Conservation (phyloP, 1,140 invertebrate species). For the Schlechtendalia chinensis region DNA sequence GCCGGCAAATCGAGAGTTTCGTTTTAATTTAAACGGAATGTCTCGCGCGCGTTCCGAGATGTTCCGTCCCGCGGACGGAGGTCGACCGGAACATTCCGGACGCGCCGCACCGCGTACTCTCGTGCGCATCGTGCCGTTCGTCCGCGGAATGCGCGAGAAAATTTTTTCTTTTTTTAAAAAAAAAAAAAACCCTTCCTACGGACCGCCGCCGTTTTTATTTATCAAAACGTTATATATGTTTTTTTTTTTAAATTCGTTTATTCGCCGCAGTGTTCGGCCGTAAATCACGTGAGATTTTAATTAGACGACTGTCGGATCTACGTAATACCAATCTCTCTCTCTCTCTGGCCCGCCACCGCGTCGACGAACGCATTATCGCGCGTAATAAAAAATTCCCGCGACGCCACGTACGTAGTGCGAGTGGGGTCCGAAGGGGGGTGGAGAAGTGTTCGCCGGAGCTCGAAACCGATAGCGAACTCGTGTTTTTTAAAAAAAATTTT, state of each 20-base stretch:
- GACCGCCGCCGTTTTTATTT: too few relatives aligned
- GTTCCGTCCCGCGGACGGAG: not conserved
- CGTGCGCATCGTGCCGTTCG: not conserved
- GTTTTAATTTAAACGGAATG: constrained; percentile 49
- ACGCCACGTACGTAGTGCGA: too few relatives aligned
- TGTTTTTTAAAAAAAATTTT: too few relatives aligned
- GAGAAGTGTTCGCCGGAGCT: too few relatives aligned
- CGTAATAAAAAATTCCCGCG: not conserved
- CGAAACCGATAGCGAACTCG: too few relatives aligned
- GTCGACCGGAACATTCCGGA: constrained; percentile 25
- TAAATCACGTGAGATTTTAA: constrained; percentile 35
- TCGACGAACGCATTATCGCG: not conserved
- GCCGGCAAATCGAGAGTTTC: too few relatives aligned
- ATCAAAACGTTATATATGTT: too few relatives aligned
- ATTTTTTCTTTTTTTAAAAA: too few relatives aligned
- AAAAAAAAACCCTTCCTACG: not conserved
- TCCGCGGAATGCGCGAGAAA: not conserved
- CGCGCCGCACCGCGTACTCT: not conserved
- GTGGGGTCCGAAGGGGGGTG: too few relatives aligned
- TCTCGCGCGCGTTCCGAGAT: constrained; percentile 25
- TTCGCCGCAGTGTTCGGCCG: not conserved
- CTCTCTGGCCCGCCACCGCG: not conserved
- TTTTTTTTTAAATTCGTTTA: not conserved
- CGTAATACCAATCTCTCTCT: not conserved
- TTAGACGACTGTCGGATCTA: not conserved